Conservation (phyloP, 2,113 vertebrate genomes). For the Fregata magnificens region DNA sequence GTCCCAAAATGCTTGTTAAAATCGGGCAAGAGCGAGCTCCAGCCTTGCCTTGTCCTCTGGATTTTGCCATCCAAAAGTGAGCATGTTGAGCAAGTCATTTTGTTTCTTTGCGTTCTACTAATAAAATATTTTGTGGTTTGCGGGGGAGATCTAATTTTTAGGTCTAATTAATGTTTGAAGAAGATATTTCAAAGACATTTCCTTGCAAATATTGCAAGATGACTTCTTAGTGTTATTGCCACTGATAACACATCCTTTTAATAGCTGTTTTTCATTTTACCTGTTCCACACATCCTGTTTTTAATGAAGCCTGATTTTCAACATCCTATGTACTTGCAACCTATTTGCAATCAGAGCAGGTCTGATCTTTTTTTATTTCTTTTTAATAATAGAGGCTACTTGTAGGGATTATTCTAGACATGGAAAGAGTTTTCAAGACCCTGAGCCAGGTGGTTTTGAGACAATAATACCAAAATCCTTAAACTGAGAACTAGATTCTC, state of each 20-base stretch:
- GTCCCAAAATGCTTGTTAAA: not conserved
- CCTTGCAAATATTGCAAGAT: not conserved
- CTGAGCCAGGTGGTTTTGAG: not conserved
- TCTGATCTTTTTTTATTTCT: not conserved
- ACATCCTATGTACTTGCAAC: not conserved
- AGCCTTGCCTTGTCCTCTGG: not conserved
- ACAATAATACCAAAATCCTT: not conserved
- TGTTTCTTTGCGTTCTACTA: not conserved
- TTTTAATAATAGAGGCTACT: not conserved
- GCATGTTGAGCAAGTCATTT: rapidly evolving
- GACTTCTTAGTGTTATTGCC: not conserved
- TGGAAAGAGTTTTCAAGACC: not conserved
- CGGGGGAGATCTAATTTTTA: not conserved
- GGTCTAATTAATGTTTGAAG: not conserved
- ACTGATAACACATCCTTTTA: not conserved
- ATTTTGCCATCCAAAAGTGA: not conserved
- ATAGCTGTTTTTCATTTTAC: not conserved
- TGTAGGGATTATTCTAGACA: not conserved
- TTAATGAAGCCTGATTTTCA: not conserved
- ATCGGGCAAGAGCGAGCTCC: not conserved
- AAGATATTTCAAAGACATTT: not conserved
- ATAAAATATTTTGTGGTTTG: not conserved
- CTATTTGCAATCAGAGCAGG: not conserved
- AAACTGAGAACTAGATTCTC: not conserved
- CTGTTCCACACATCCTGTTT: not conserved